These are phyloP conservation scores for Caiman crocodilus DNA, from an alignment of 2,797 vertebrate genomes.

Conservation along the genomic window DNA sequence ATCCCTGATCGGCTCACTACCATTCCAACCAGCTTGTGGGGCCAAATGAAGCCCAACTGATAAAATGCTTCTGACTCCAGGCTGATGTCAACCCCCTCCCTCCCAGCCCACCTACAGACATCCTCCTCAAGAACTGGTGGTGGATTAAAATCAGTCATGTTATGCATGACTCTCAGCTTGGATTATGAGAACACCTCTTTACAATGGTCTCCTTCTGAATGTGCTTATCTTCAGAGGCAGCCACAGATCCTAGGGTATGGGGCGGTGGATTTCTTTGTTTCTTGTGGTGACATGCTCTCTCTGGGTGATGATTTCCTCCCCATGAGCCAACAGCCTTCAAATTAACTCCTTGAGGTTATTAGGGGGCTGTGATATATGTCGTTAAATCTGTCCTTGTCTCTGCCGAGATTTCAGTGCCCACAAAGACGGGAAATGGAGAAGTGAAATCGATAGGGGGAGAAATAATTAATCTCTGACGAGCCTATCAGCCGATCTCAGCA, in stretches of 20 bases:
- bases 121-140: background rate
- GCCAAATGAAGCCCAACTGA: background rate
- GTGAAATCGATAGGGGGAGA: background rate
- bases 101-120: too few species aligned
- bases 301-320: background rate
- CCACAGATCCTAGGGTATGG: slow-evolving; percentile 34
- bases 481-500: background rate
- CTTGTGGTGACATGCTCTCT: background rate
- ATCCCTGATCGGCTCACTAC: background rate
- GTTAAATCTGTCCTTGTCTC: background rate
- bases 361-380: background rate
- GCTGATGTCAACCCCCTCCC: too few species aligned
- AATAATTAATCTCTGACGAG: background rate
- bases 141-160: background rate
- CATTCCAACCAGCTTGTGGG: background rate
- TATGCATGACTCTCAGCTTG: too few species aligned
- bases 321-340: background rate
- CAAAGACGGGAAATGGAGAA: background rate
- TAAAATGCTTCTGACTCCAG: background rate
- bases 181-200: background rate
- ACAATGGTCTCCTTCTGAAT: background rate
- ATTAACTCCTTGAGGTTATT: background rate
- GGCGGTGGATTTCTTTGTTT: slow-evolving; percentile 37
- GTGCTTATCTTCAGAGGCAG: slow-evolving; percentile 64
- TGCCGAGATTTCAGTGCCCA: background rate